Evolutionary conservation across 37 sponge, comb jelly and placozoan species (phyloP).

Genomic region (Chondrosia reniformis): DNA sequence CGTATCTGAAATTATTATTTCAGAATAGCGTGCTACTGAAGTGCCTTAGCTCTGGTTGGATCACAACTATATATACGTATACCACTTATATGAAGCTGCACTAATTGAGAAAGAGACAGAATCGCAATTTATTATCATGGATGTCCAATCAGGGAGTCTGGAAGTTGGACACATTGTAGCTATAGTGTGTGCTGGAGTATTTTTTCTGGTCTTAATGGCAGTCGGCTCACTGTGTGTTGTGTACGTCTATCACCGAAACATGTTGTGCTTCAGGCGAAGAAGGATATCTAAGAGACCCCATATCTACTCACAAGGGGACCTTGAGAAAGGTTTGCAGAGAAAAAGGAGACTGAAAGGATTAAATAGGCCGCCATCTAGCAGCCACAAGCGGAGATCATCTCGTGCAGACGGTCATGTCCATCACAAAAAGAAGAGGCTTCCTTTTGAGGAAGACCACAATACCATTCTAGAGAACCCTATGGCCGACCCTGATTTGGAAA

Average conservation of each 20-base stretch:
- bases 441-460: constrained; percentile 21
- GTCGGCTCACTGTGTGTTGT: constrained; percentile 1
- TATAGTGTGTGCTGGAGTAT: background rate
- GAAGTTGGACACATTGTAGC: constrained; percentile 5
- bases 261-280: constrained; percentile 44
- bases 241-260: constrained; percentile 8
- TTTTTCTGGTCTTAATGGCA: constrained; percentile 31
- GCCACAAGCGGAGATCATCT: background rate
- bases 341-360: constrained; percentile 11
- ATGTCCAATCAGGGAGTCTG: background rate
- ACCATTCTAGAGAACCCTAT: constrained; percentile 49
- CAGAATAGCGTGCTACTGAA: too few species aligned
- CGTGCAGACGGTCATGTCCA: background rate
- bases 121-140: too few species aligned
- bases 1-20: too few species aligned
- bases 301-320: constrained; percentile 8
- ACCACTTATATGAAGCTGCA: too few species aligned
- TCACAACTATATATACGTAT: too few species aligned
- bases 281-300: constrained; percentile 2
- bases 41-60: too few species aligned
- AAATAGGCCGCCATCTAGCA: background rate
- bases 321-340: constrained; percentile 11
- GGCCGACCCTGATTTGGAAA: constrained; percentile 31
- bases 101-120: too few species aligned
- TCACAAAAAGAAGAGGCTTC: constrained; percentile 27